Evolutionary conservation across 1,140 invertebrate species (phyloP).

Genomic region (Drosophila sulfurigaster): DNA sequence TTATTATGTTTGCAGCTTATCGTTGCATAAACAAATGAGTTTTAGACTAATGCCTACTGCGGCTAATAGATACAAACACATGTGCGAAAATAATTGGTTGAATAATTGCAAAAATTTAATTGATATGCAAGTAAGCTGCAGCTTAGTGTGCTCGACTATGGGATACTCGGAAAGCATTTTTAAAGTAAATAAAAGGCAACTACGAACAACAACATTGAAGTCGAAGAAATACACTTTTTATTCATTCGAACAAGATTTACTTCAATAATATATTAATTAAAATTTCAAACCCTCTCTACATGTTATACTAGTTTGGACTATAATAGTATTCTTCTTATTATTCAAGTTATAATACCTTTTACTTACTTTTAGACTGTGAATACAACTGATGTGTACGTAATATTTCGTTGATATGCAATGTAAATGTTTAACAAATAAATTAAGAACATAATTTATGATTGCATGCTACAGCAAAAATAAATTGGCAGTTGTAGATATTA

Average conservation of each 20-base stretch:
- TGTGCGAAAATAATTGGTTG: slow-evolving; percentile 17
- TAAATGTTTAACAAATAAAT: neutral
- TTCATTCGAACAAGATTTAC: no score
- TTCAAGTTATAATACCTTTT: no score
- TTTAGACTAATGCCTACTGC: neutral
- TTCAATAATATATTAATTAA: no score
- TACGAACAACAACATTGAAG: no score
- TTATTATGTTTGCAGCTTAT: slow-evolving; percentile 20
- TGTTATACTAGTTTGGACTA: no score
- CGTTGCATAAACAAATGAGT: slow-evolving; percentile 1
- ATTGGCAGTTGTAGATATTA: no score
- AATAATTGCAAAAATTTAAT: slow-evolving; percentile 15
- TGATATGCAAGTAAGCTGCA: neutral
- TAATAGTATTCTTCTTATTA: no score
- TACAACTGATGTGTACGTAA: no score
- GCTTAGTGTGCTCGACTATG: neutral
- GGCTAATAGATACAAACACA: neutral
- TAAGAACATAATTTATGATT: neutral
- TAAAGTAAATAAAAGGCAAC: neutral
- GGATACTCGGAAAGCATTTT: neutral
- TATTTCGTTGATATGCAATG: no score
- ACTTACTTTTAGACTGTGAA: no score
- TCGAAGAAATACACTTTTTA: no score
- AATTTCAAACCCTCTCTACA: no score
- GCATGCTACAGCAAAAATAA: neutral